phyloP scores from a whole-genome alignment of 2,888 invertebrate genomes.

The Dromius quadrimaculatus region DNA sequence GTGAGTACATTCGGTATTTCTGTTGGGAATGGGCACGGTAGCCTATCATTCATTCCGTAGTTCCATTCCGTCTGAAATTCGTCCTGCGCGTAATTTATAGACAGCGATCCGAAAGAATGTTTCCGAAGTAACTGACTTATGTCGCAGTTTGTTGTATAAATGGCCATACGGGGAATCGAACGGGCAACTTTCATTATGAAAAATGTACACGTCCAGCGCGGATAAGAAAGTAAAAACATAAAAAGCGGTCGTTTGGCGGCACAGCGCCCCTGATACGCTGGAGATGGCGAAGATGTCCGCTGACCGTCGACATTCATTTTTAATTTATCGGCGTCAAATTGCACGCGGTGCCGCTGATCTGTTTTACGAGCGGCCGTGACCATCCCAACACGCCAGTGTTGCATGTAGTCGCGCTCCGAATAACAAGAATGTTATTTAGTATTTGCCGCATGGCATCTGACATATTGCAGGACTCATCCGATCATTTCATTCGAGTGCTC shows the following conservation, averaged over 20 bases:
- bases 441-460: constrained; percentile 36
- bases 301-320: constrained; percentile 55
- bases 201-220: constrained; percentile 44
- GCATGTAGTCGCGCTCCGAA: constrained; percentile 1
- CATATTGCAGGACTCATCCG: constrained; percentile 28
- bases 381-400: neutral
- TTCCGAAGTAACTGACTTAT: constrained; percentile 48
- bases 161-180: constrained; percentile 51
- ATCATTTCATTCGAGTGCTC: neutral
- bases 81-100: constrained; percentile 25
- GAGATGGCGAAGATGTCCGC: constrained; percentile 5
- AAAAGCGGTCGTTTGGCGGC: constrained; percentile 39
- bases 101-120: constrained; percentile 25
- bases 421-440: constrained; percentile 38
- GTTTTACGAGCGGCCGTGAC: constrained; percentile 40
- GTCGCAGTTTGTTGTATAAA: constrained; percentile 50
- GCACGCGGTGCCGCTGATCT: constrained; percentile 56
- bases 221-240: constrained; percentile 51
- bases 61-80: too few relatives aligned
- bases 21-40: too few relatives aligned
- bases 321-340: constrained; percentile 60
- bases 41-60: too few relatives aligned
- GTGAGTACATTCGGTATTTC: too few relatives aligned
- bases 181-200: constrained; percentile 51
- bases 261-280: constrained; percentile 23